Evolutionary conservation across 2,888 invertebrate species (phyloP).

Genomic region (Apocheima hispidaria): DNA sequence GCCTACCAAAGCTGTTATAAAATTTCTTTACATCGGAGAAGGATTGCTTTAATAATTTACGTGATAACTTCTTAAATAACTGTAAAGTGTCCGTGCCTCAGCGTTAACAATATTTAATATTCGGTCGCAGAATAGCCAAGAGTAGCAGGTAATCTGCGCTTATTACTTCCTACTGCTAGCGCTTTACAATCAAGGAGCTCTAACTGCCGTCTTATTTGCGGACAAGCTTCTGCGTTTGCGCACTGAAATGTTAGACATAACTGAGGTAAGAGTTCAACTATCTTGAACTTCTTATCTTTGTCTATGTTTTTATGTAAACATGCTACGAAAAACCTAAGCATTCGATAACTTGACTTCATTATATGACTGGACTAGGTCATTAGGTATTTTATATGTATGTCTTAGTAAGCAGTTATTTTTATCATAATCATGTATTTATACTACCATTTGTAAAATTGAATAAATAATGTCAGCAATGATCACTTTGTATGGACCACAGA

Average conservation of each 20-base stretch:
- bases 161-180: conserved; percentile 58
- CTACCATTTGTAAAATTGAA: no score
- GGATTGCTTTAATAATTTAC: conserved; percentile 48
- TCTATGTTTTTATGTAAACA: no score
- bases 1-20: not conserved
- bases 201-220: conserved; percentile 83
- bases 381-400: no score
- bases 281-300: not conserved
- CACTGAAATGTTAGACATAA: conserved; percentile 17
- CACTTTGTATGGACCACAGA: no score
- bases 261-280: not conserved
- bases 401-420: no score
- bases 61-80: conserved; percentile 75
- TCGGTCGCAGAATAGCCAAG: conserved; percentile 44
- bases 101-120: conserved; percentile 74
- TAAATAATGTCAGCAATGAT: no score
- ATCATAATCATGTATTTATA: no score
- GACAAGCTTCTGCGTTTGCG: conserved; percentile 47
- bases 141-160: conserved; percentile 56
- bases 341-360: no score
- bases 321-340: no score
- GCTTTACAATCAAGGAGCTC: conserved; percentile 71
- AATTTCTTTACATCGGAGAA: conserved; percentile 41
- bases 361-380: no score
- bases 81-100: conserved; percentile 64